phyloP scores from a whole-genome alignment of 2,888 invertebrate species.

The Tholera decimalis region DNA sequence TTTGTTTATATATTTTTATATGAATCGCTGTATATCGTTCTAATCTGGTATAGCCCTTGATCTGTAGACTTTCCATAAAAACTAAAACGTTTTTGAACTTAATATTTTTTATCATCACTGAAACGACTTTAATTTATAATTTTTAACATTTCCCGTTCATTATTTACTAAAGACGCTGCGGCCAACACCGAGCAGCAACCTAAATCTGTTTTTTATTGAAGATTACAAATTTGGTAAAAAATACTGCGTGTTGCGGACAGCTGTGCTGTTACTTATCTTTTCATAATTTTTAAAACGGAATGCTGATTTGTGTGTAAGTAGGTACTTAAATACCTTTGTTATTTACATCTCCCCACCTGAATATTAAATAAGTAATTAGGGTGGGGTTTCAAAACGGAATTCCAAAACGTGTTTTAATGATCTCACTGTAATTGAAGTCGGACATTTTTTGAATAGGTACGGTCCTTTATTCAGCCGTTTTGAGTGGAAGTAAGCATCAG shows the following conservation, averaged over 20 bases:
- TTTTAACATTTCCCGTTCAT: conserved; percentile 14
- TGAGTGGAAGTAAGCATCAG: conserved; percentile 36
- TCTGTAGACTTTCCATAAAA: background rate
- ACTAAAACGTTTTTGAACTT: background rate
- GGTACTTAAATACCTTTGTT: conserved; percentile 45
- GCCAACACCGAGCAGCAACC: conserved; percentile 23
- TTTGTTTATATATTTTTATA: conserved; percentile 13
- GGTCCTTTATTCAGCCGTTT: conserved; percentile 23
- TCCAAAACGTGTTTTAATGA: conserved; percentile 38
- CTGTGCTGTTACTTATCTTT: conserved; percentile 59
- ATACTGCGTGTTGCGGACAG: conserved; percentile 45
- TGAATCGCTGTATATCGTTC: background rate
- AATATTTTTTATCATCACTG: conserved; percentile 8
- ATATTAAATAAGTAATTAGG: conserved; percentile 53
- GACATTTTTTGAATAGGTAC: conserved; percentile 37
- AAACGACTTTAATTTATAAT: conserved; percentile 19
- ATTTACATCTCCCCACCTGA: conserved; percentile 34
- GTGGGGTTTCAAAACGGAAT: conserved; percentile 26
- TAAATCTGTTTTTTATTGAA: conserved; percentile 59
- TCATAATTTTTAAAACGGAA: conserved; percentile 50
- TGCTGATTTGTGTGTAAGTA: conserved; percentile 46
- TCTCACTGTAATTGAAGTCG: conserved; percentile 33
- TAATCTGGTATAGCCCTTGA: background rate
- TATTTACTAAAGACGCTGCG: conserved; percentile 25
- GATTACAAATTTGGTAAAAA: conserved; percentile 55